Percentiles rank a stretch among this genome's conserved stretches.
Evolutionary conservation across 2,888 invertebrate genomes (phyloP).

Genomic region (Myopa testacea): DNA sequence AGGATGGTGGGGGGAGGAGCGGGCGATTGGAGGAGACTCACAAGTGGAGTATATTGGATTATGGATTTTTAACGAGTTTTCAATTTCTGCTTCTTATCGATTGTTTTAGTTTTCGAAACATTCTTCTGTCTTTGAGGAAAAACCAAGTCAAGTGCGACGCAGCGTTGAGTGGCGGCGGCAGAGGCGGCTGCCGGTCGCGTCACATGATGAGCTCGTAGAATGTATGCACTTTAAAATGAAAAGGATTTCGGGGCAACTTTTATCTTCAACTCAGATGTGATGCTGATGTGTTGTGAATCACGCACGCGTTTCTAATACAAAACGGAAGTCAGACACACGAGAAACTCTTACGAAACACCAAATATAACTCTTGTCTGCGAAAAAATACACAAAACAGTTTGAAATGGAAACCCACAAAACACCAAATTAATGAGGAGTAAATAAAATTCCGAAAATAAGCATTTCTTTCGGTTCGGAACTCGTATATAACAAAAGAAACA

Average conservation of each 20-base stretch:
- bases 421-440: neutral
- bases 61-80: slow-evolving; percentile 69
- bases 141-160: neutral
- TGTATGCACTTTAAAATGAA: slow-evolving; percentile 17
- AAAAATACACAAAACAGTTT: neutral
- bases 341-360: neutral
- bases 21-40: neutral
- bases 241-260: slow-evolving; percentile 11
- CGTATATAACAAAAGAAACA: neutral
- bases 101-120: neutral
- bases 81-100: slow-evolving; percentile 58
- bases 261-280: too few species aligned
- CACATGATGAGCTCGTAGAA: slow-evolving; percentile 22
- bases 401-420: neutral
- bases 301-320: too few species aligned
- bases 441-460: neutral
- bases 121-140: neutral
- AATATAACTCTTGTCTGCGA: neutral
- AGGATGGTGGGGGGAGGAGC: neutral
- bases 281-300: too few species aligned
- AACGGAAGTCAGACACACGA: neutral
- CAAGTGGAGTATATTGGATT: slow-evolving; percentile 53
- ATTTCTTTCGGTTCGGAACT: neutral
- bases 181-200: slow-evolving; percentile 21
- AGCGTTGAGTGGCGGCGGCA: slow-evolving; percentile 31